A percentile compares a stretch with the other conserved stretches of the same genome.
These are phyloP conservation scores for Drosophila antonietae DNA, from an alignment of 2,888 invertebrate species.

Conservation along the genomic window DNA sequence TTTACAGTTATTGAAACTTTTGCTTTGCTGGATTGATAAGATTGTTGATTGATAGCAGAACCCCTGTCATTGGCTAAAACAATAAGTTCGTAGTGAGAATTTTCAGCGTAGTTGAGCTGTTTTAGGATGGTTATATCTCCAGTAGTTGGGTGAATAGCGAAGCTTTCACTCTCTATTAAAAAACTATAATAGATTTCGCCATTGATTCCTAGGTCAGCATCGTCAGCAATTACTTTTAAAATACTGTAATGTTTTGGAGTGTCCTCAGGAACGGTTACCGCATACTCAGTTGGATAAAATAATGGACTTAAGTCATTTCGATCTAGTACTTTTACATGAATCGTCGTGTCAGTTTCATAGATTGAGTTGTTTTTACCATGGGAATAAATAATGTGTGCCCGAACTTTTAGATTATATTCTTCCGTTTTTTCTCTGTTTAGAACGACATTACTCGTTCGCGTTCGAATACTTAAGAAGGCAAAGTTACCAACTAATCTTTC, in stretches of 20 bases:
- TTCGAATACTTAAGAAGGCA: conserved; percentile 95
- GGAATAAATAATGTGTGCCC: conserved; percentile 87
- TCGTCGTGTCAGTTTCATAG: conserved; percentile 89
- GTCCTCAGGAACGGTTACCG: conserved; percentile 94
- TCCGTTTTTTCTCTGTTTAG: conserved; percentile 97
- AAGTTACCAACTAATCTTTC: conserved; percentile 96
- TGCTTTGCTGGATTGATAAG: conserved; percentile 89
- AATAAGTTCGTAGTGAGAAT: conserved; percentile 89
- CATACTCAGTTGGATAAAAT: conserved; percentile 95
- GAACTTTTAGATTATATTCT: conserved; percentile 91
- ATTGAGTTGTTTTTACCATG: conserved; percentile 85
- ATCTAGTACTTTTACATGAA: conserved; percentile 91
- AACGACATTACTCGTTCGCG: conserved; percentile 94
- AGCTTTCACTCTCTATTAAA: conserved; percentile 91
- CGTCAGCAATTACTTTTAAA: conserved; percentile 93
- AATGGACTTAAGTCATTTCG: conserved; percentile 97
- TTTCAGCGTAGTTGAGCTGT: conserved; percentile 89
- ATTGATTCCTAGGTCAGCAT: conserved; percentile 97
- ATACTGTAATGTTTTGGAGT: conserved; percentile 93
- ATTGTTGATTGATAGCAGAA: conserved; percentile 84
- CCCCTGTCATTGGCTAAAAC: conserved; percentile 96
- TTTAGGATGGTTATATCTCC: conserved; percentile 94
- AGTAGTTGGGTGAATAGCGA: conserved; percentile 96
- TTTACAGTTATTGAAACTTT: conserved; percentile 91
- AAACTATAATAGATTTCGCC: conserved; percentile 99